Percentiles rank a stretch among this genome's conserved stretches.
phyloP scores from a whole-genome alignment of 2,888 invertebrate species.

The Heteromyza rotundicornis region DNA sequence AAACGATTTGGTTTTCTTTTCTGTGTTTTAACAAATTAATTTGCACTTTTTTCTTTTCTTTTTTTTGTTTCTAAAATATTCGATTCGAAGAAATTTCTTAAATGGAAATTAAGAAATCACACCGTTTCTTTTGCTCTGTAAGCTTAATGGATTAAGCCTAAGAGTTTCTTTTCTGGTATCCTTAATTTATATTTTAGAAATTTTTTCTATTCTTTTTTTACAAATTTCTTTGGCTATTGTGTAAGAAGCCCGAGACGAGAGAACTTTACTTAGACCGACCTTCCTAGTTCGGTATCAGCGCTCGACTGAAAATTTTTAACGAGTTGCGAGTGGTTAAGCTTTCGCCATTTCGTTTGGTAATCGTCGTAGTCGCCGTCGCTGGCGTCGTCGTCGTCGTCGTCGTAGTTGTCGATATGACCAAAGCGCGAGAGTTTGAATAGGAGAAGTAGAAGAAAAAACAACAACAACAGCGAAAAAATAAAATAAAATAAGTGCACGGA shows the following conservation, averaged over 20 bases:
- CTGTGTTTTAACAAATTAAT: conserved; percentile 10
- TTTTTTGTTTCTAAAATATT: too few species aligned
- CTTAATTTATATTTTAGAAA: conserved; percentile 25
- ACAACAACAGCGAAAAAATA: too few species aligned
- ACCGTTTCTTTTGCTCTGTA: conserved; percentile 41
- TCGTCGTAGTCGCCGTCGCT: background rate
- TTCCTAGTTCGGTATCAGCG: conserved; percentile 62
- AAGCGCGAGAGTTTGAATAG: too few species aligned
- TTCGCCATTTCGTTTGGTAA: conserved; percentile 34
- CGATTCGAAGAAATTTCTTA: background rate
- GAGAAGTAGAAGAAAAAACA: too few species aligned
- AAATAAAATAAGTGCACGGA: too few species aligned
- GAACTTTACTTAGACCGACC: conserved; percentile 56
- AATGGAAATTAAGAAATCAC: conserved; percentile 44
- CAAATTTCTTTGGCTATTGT: conserved; percentile 41
- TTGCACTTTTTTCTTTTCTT: conserved; percentile 31
- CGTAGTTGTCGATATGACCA: too few species aligned
- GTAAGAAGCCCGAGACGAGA: conserved; percentile 55
- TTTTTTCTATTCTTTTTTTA: too few species aligned
- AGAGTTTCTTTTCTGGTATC: conserved; percentile 40
- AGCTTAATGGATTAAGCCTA: conserved; percentile 37
- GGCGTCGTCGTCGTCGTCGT: too few species aligned
- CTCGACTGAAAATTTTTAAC: conserved; percentile 61
- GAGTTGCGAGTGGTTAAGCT: conserved; percentile 57
- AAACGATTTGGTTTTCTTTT: conserved; percentile 20